phyloP scores from a whole-genome alignment of 2,797 vertebrate genomes.

The Thalassophryne amazonica region DNA sequence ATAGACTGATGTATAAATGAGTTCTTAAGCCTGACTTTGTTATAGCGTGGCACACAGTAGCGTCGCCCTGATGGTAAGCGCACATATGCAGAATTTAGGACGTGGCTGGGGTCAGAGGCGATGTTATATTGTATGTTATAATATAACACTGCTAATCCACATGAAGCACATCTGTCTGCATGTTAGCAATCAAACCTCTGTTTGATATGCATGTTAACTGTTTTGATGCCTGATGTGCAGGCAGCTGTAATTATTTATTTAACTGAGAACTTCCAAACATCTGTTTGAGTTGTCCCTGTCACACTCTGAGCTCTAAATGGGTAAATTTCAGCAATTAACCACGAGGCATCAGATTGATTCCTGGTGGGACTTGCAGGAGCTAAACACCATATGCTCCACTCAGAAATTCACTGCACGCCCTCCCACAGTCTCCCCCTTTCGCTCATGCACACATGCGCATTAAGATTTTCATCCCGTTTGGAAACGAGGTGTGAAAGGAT shows the following conservation, averaged over 20 bases:
- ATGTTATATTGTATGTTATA: too few species aligned
- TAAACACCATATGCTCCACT: conserved; percentile 65
- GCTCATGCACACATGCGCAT: conserved; percentile 25
- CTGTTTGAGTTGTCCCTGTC: conserved; percentile 54
- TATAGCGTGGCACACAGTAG: too few species aligned
- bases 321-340: conserved; percentile 69
- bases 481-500: conserved; percentile 53
- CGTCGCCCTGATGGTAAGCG: too few species aligned
- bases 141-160: too few species aligned
- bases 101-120: too few species aligned
- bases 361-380: conserved; percentile 51
- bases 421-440: conserved; percentile 13
- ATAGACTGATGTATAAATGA: too few species aligned
- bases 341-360: conserved; percentile 60
- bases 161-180: neutral
- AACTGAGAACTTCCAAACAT: conserved; percentile 45
- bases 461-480: conserved; percentile 49
- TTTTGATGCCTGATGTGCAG: conserved; percentile 8
- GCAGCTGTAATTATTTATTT: conserved; percentile 14
- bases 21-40: too few species aligned
- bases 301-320: conserved; percentile 55
- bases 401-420: conserved; percentile 26
- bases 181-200: neutral
- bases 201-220: conserved; percentile 19
- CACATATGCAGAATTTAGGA: too few species aligned